A percentile compares a stretch with the other conserved stretches of the same genome.
Conservation (phyloP, 2,888 invertebrate genomes). For the Polietes domitor region DNA sequence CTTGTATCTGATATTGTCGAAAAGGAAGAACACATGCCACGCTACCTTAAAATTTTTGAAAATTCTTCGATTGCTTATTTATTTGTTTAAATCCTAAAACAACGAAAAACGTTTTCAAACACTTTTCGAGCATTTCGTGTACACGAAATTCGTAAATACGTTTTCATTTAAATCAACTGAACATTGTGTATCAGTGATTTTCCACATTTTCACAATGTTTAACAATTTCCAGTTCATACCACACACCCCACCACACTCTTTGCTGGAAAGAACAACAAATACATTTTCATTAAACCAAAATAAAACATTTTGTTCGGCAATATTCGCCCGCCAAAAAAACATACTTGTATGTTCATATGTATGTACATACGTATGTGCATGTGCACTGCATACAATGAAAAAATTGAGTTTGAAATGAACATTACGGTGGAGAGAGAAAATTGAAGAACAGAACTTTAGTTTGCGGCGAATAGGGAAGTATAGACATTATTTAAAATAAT, state of each 20-base stretch:
- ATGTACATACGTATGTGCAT: too few relatives aligned
- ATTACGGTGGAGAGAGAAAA: too few relatives aligned
- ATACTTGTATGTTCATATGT: too few relatives aligned
- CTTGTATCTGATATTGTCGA: neutral
- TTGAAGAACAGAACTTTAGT: too few relatives aligned
- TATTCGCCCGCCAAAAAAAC: too few relatives aligned
- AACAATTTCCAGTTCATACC: neutral
- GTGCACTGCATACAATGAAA: too few relatives aligned
- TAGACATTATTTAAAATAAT: too few relatives aligned
- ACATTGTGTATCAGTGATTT: neutral
- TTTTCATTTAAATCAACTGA: neutral
- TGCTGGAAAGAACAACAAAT: neutral
- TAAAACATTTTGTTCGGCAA: too few relatives aligned
- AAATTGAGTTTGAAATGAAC: too few relatives aligned
- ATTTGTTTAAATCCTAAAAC: neutral
- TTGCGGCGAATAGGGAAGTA: too few relatives aligned
- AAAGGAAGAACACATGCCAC: neutral
- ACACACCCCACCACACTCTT: neutral
- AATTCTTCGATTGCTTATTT: neutral
- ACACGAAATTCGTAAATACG: neutral
- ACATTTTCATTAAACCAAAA: neutral
- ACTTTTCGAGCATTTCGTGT: neutral
- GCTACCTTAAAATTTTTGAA: neutral
- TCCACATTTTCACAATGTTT: neutral
- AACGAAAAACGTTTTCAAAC: slow-evolving; percentile 9